Conservation (phyloP, 2,797 vertebrate genomes). For the Botia almorhae region DNA sequence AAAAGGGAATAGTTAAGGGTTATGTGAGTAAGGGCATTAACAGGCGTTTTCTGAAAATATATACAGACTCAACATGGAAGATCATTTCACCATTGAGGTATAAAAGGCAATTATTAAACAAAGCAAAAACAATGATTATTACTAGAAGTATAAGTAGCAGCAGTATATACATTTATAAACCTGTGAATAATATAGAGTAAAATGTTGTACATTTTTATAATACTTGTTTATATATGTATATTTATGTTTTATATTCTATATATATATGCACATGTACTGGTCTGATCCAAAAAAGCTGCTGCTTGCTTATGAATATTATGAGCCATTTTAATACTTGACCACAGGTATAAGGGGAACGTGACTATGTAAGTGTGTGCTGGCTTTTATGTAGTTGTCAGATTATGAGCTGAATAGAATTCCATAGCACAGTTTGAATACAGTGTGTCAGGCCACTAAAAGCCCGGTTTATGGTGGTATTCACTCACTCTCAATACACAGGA, state of each 20-base stretch:
- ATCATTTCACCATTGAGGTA: too few relatives aligned
- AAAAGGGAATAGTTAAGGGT: background rate
- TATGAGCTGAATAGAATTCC: conserved; percentile 22
- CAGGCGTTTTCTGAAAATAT: background rate
- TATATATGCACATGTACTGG: background rate
- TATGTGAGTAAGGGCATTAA: background rate
- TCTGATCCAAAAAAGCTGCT: conserved; percentile 39
- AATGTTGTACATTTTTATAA: background rate
- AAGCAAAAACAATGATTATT: too few relatives aligned
- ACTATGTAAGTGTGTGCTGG: conserved; percentile 12
- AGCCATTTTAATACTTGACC: conserved; percentile 25
- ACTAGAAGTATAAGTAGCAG: too few relatives aligned
- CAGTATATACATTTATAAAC: background rate
- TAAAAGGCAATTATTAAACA: too few relatives aligned
- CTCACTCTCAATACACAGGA: background rate
- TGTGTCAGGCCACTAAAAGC: conserved; percentile 20
- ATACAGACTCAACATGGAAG: too few relatives aligned
- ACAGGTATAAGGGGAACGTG: background rate
- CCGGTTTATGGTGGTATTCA: conserved; percentile 22
- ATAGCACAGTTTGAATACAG: conserved; percentile 2
- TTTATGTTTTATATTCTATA: background rate
- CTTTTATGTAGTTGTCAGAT: conserved; percentile 39
- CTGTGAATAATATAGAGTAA: background rate
- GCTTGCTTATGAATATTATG: conserved; percentile 30
- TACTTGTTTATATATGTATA: background rate